Evolutionary conservation across 2,797 vertebrate species (phyloP), one percentile per base, ranked within the genome.

Genomic region (Syndactyla subalaris): DNA sequence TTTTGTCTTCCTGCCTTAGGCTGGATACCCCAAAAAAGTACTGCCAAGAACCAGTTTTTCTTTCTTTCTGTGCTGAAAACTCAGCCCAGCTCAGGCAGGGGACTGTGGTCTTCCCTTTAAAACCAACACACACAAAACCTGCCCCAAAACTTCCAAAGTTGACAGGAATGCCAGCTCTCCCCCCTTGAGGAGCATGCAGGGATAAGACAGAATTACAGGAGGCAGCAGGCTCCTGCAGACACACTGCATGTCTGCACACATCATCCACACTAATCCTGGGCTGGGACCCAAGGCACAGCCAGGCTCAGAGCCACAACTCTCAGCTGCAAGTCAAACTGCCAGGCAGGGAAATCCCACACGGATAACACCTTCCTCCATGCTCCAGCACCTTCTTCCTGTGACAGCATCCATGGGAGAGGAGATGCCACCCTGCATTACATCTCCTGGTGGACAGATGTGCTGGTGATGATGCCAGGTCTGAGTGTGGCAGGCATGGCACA

Each of bases 391-490:
- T 61, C 49, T 9, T 81, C 21, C 59, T 43, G 41, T 11, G 4
- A n/a, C 19, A 73, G 27, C 38, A 24, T 34, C 48, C 21, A 0
- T 23, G 46, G 48, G 57, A 36, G 32, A 85, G 68, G 34, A 55
- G 38, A 36, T 49, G 41, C 17, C 0, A 29, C 26, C 34, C 21
- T 10, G 19, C 3, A 1, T 9, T 30, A 46, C 32, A 36, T n/a
- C 32, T 46, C 17, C 21, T 26, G 7, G 20, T 1, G 3, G 39
- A 70, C 32, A 55, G 48, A 68, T 9, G 14, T 10, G 32, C 59
- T 55, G 13, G 32, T 70, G 41, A 30, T 2, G 6, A 34, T 3
- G 8, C 0, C 0, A 22, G 54, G 21, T 19, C 36, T 21, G n/a
- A 63, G 39, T 3, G 5, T 0, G 4, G 45, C 54, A 79, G 49